These are phyloP conservation scores for Dermolepida albohirtum DNA, from an alignment of 2,888 invertebrate species.

Conservation along the genomic window DNA sequence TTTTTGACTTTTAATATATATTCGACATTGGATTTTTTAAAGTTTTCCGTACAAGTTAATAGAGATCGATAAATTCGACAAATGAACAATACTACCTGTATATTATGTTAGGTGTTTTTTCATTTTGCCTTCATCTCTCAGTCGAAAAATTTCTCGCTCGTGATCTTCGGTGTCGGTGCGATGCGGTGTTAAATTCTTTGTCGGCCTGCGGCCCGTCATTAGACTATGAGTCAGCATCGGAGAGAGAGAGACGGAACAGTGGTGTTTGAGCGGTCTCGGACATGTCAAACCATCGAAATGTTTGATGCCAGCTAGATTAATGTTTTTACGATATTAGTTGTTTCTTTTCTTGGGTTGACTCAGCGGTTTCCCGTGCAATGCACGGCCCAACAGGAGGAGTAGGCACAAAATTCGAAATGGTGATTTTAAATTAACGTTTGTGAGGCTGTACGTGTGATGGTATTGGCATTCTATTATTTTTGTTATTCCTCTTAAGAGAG, in stretches of 20 bases:
- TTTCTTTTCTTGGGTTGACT: conserved; percentile 57
- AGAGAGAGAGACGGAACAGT: conserved; percentile 39
- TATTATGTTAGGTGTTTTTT: conserved; percentile 26
- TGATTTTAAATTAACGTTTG: conserved; percentile 55
- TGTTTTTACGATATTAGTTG: conserved; percentile 63
- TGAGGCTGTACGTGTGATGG: conserved; percentile 32
- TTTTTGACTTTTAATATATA: no score
- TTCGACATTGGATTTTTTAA: no score
- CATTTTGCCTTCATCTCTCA: conserved; percentile 29
- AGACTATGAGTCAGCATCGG: conserved; percentile 59
- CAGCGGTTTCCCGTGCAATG: conserved; percentile 51
- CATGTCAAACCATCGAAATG: conserved; percentile 61
- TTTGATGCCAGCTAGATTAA: conserved; percentile 65
- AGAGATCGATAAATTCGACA: no score
- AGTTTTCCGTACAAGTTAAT: no score
- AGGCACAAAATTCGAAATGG: conserved; percentile 55
- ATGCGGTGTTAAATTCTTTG: conserved; percentile 57
- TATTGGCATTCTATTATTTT: conserved; percentile 6
- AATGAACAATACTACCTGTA: conserved; percentile 2
- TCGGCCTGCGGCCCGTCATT: conserved; percentile 59
- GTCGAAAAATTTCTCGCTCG: conserved; percentile 43
- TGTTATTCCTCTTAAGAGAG: not conserved
- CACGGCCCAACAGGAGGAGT: conserved; percentile 42
- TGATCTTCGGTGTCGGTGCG: conserved; percentile 47
- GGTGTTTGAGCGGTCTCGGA: conserved; percentile 55